Evolutionary conservation across 2,797 vertebrate genomes (phyloP), one percentile per base, ranked within the genome.

Genomic region (Lateolabrax maculatus): DNA sequence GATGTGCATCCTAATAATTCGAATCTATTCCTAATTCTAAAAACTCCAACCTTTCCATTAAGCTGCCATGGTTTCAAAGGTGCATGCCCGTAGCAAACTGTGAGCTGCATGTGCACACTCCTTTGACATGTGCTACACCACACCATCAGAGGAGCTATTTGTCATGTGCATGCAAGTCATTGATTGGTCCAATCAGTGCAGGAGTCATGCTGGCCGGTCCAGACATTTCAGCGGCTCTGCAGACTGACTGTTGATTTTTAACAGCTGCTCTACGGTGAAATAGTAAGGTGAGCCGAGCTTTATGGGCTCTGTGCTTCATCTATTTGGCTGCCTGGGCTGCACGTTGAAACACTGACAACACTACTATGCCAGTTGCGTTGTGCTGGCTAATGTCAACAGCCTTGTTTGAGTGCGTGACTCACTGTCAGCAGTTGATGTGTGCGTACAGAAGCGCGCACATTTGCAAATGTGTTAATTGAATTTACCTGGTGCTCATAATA

Each of bases 401-500:
- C 69, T 64, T 64, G 71, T 77, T 64, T 58, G 79, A 84, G 72
- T 55, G 56, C 48, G 21, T 72, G 53, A 61, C 64, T 87, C 49
- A 36, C 48, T 60, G 77, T 81, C 74, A 44, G 74, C 74, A 51
- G 68, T 31, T 62, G 48, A 77, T 55, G 64, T 83, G 64, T 58
- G 56, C 62, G 19, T 44, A 62, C 52, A 61, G 72, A 19, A 71
- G 67, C 25, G 34, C 27, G 37, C 71, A 56, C 31, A 8, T 66
- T 84, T 78, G 55, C 46, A 77, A 43, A 86, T 46, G 77, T 77
- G 80, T 79, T 89, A 56, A 91, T 91, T 83, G 37, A 83, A 87
- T 87, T 31, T 46, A 48, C 65, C 74, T 84, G 67, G 56, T 61
- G 79, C 61, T 77, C 58, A 29, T 62, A 36, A 71, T 15, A 46